Evolutionary conservation across 2,888 invertebrate genomes (phyloP).

Genomic region (Lycocerus yunnanus): DNA sequence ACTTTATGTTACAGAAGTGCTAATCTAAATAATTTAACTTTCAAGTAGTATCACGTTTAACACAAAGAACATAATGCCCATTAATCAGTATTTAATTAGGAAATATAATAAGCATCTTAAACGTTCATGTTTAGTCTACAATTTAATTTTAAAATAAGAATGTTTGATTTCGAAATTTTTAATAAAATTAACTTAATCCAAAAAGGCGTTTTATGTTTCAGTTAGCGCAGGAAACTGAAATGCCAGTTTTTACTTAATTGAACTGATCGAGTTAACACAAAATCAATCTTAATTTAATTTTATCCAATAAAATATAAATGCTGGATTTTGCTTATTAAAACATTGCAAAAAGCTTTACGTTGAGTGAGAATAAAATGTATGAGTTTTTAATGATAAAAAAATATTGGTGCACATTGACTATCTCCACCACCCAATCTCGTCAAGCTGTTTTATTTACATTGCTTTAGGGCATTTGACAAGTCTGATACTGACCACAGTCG

Average conservation of each 20-base stretch:
- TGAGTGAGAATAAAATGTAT: not conserved
- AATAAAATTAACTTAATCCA: not conserved
- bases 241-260: slow-evolving; percentile 9
- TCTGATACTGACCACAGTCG: too few species aligned
- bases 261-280: slow-evolving; percentile 9
- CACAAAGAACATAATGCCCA: not conserved
- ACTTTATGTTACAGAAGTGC: not conserved
- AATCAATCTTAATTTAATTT: slow-evolving; percentile 8
- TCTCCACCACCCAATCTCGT: too few species aligned
- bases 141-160: not conserved
- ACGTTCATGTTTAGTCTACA: not conserved
- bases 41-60: not conserved
- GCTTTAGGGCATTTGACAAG: too few species aligned
- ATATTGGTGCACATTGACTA: too few species aligned
- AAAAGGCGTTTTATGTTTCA: not conserved
- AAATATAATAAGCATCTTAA: not conserved
- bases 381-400: too few species aligned
- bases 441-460: too few species aligned
- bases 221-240: not conserved
- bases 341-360: not conserved
- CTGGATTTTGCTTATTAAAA: not conserved
- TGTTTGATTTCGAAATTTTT: not conserved
- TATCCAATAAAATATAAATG: not conserved
- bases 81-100: not conserved
- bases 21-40: not conserved